These are phyloP conservation scores for Oxyteleia sp. DNA, from an alignment of 2,888 invertebrate species.

Conservation along the genomic window DNA sequence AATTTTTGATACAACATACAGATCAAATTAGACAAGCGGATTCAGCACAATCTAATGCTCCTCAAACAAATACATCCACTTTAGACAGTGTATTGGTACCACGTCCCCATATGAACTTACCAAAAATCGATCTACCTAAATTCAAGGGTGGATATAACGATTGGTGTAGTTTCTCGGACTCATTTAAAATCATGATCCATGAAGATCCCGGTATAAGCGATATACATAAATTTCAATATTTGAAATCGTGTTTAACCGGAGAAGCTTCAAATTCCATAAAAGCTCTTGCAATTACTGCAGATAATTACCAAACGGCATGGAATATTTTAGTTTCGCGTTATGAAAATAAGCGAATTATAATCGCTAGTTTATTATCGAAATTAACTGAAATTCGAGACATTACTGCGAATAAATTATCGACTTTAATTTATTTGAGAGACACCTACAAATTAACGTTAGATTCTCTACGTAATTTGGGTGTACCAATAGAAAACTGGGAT, in stretches of 20 bases:
- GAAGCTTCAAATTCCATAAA: slow-evolving; percentile 48
- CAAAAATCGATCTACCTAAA: slow-evolving; percentile 11
- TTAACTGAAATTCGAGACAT: no score
- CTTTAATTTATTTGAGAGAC: no score
- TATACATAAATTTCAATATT: slow-evolving; percentile 34
- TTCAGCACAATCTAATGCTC: no score
- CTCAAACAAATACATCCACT: no score
- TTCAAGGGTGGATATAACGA: slow-evolving; percentile 49
- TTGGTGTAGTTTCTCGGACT: slow-evolving; percentile 32
- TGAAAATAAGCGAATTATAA: no score
- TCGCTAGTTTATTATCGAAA: neutral
- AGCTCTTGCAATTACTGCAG: slow-evolving; percentile 34
- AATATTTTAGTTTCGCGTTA: slow-evolving; percentile 44
- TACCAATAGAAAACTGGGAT: no score
- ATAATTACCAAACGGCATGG: slow-evolving; percentile 60
- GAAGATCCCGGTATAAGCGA: slow-evolving; percentile 6
- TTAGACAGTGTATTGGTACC: neutral
- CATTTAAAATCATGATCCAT: slow-evolving; percentile 37
- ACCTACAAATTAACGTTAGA: no score
- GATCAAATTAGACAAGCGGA: no score
- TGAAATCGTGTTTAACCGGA: slow-evolving; percentile 33
- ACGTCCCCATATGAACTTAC: no score
- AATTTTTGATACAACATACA: no score
- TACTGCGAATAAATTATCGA: slow-evolving; percentile 36
- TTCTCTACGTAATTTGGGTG: no score